Evolutionary conservation across 2,113 vertebrate genomes (phyloP).

Genomic region (Sapajus apella): DNA sequence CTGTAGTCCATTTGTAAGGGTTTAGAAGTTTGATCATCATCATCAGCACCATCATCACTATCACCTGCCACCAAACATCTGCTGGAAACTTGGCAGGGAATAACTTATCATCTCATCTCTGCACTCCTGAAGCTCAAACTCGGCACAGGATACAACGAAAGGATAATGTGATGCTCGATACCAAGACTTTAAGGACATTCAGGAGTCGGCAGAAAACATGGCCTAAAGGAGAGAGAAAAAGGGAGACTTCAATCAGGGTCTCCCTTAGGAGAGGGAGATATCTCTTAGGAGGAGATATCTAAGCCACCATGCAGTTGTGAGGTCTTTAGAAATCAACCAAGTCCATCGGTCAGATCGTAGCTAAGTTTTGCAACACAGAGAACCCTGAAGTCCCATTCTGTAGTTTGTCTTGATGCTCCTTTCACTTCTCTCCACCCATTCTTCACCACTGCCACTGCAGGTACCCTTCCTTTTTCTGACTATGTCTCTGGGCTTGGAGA

Average conservation of each 20-base stretch:
- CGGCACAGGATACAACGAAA: neutral
- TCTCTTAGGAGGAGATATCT: neutral
- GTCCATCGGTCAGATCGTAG: neutral
- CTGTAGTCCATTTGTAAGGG: neutral
- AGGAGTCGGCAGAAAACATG: neutral
- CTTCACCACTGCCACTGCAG: rapidly evolving
- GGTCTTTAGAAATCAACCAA: neutral
- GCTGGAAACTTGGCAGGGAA: neutral
- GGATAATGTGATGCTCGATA: neutral
- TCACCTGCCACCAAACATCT: too few relatives aligned
- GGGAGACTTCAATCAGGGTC: neutral
- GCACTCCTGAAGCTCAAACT: neutral
- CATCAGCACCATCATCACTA: rapidly evolving
- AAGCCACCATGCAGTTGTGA: neutral
- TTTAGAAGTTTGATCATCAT: neutral
- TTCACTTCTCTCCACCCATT: neutral
- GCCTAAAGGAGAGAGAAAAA: neutral
- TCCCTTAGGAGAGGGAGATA: too few relatives aligned
- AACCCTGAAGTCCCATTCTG: neutral
- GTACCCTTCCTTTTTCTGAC: neutral
- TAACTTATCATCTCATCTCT: rapidly evolving
- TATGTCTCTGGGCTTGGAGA: neutral
- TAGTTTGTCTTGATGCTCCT: neutral
- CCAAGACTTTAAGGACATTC: neutral
- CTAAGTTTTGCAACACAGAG: neutral